Evolutionary conservation across 2,797 vertebrate genomes (phyloP).

Genomic region (Sciurus carolinensis): DNA sequence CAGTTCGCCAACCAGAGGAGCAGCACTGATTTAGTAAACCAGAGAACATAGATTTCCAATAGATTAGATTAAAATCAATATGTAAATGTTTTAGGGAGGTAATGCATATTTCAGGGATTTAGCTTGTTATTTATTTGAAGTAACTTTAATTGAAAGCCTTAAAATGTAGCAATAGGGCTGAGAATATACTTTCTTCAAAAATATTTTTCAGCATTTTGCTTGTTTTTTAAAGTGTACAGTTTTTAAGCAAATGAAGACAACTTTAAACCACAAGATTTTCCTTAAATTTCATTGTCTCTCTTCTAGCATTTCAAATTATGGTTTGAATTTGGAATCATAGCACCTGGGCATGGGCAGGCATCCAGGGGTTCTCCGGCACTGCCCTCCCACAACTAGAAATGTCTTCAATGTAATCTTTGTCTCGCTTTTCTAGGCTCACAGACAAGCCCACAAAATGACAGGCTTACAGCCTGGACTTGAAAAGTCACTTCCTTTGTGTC

Average conservation of each 20-base stretch:
- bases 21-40: neutral
- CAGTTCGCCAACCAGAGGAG: constrained; percentile 11
- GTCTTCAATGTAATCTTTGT: constrained; percentile 21
- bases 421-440: constrained; percentile 52
- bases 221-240: constrained; percentile 45
- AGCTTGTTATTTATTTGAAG: constrained; percentile 10
- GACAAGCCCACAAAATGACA: constrained; percentile 75
- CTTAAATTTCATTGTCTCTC: constrained; percentile 32
- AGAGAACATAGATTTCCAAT: constrained; percentile 39
- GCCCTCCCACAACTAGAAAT: neutral
- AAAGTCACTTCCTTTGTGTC: constrained; percentile 71
- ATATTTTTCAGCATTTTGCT: constrained; percentile 12
- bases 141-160: constrained; percentile 28
- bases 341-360: neutral
- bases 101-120: constrained; percentile 31
- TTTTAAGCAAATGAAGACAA: constrained; percentile 7
- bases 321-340: constrained; percentile 2
- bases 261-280: constrained; percentile 39
- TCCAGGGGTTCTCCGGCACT: neutral
- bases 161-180: neutral
- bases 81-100: constrained; percentile 5
- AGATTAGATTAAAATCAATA: constrained; percentile 4
- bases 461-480: constrained; percentile 69
- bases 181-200: neutral
- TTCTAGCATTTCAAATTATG: constrained; percentile 58